A percentile compares a stretch with the other conserved stretches of the same genome.
phyloP scores from a whole-genome alignment of 2,797 vertebrate species.

The Esox masquinongy region DNA sequence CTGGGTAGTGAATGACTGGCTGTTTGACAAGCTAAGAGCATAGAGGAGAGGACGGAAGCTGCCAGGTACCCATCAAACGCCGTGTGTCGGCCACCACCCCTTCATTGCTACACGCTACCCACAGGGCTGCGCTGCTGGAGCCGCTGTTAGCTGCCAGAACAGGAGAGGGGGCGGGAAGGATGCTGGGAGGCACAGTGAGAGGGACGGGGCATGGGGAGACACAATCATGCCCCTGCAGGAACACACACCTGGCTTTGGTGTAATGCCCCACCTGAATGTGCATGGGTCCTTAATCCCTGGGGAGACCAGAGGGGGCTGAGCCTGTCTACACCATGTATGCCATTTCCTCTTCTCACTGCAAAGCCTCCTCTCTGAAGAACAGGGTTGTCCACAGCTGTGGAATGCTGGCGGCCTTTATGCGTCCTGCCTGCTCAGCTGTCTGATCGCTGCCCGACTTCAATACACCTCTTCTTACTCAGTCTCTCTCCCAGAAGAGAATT shows the following conservation, averaged over 20 bases:
- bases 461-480: too few relatives aligned
- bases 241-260: conserved; percentile 31
- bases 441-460: too few relatives aligned
- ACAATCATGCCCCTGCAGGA: conserved; percentile 4
- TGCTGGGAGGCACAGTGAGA: not conserved
- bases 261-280: conserved; percentile 59
- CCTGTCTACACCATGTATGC: conserved; percentile 55
- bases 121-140: not conserved
- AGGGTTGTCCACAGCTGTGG: conserved; percentile 16
- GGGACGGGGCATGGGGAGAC: not conserved
- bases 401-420: not conserved
- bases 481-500: not conserved
- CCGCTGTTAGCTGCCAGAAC: not conserved
- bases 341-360: conserved; percentile 58
- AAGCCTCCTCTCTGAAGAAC: conserved; percentile 59
- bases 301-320: conserved; percentile 23
- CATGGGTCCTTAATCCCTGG: conserved; percentile 41
- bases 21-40: too few relatives aligned
- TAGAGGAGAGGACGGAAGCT: not conserved
- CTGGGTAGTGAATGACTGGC: not conserved
- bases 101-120: conserved; percentile 2
- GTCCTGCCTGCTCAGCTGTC: not conserved
- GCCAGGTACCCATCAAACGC: conserved; percentile 12
- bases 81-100: not conserved
- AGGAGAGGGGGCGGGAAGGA: not conserved